phyloP scores from a whole-genome alignment of 2,888 invertebrate species.

The Selenia dentaria region DNA sequence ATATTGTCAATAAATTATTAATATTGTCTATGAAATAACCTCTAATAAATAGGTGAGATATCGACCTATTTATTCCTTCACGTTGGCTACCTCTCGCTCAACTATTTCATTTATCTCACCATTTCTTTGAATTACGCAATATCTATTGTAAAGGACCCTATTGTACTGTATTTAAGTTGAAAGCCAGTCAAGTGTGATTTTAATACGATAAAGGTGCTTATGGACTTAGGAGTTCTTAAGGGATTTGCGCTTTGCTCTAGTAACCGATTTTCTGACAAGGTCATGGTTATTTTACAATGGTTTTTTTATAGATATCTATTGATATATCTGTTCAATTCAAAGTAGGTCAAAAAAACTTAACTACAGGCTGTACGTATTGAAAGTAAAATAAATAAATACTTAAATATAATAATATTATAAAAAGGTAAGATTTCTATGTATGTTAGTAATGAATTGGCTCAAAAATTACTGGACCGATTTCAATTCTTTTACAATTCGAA shows the following conservation, averaged over 20 bases:
- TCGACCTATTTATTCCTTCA: slow-evolving; percentile 1
- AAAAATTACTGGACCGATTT: too few species aligned
- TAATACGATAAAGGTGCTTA: slow-evolving; percentile 57
- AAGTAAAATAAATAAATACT: too few species aligned
- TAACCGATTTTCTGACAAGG: slow-evolving; percentile 15
- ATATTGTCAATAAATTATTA: too few species aligned
- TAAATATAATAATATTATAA: too few species aligned
- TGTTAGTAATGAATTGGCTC: too few species aligned
- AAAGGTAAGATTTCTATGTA: too few species aligned
- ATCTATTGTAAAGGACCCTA: slow-evolving; percentile 16
- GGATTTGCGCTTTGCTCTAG: slow-evolving; percentile 22
- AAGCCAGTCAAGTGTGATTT: slow-evolving; percentile 49
- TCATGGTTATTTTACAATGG: not conserved
- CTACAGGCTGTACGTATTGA: too few species aligned
- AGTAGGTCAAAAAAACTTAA: too few species aligned
- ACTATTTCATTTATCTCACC: slow-evolving; percentile 21
- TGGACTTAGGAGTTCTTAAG: slow-evolving; percentile 20
- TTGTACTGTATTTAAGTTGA: slow-evolving; percentile 26
- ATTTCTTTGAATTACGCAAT: slow-evolving; percentile 42
- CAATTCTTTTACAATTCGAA: too few species aligned
- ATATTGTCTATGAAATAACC: too few species aligned
- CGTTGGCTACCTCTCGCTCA: slow-evolving; percentile 8
- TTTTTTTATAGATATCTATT: too few species aligned
- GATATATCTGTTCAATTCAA: too few species aligned
- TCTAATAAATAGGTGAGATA: not conserved